phyloP scores from a whole-genome alignment of 2,888 invertebrate species.

The Zonitis immaculata region DNA sequence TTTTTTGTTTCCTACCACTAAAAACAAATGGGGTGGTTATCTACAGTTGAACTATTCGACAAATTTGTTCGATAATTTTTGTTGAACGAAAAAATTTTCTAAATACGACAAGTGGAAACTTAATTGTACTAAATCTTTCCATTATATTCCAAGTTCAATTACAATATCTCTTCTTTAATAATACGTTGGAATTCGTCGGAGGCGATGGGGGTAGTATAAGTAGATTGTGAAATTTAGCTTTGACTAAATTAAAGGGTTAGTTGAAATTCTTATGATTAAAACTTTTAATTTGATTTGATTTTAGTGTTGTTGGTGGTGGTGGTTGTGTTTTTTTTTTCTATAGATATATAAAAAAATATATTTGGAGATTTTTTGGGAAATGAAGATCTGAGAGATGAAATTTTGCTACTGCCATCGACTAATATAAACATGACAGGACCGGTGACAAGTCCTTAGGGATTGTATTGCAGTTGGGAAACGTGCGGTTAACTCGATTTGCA shows the following conservation, averaged over 20 bases:
- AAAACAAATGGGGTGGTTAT: too few relatives aligned
- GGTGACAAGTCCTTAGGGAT: conserved; percentile 36
- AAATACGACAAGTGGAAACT: neutral
- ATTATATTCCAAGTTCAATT: neutral
- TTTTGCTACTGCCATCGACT: conserved; percentile 6
- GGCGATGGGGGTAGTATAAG: too few relatives aligned
- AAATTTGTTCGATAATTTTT: too few relatives aligned
- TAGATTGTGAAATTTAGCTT: neutral
- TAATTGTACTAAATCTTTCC: neutral
- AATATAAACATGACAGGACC: conserved; percentile 39
- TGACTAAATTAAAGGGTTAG: neutral
- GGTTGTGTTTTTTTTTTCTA: too few relatives aligned
- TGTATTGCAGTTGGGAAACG: conserved; percentile 35
- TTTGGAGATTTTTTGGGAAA: too few relatives aligned
- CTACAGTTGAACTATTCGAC: too few relatives aligned
- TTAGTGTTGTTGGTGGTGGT: too few relatives aligned
- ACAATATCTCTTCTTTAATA: neutral
- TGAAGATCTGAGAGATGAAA: conserved; percentile 40
- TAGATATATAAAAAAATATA: too few relatives aligned
- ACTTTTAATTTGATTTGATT: neutral
- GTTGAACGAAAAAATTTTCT: too few relatives aligned
- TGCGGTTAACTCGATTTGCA: conserved; percentile 41
- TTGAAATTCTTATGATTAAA: neutral
- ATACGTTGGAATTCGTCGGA: neutral
- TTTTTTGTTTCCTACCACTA: conserved; percentile 23